Percentiles rank a stretch among this genome's conserved stretches.
phyloP scores from a whole-genome alignment of 2,113 vertebrate species.

The Lasiurus borealis region DNA sequence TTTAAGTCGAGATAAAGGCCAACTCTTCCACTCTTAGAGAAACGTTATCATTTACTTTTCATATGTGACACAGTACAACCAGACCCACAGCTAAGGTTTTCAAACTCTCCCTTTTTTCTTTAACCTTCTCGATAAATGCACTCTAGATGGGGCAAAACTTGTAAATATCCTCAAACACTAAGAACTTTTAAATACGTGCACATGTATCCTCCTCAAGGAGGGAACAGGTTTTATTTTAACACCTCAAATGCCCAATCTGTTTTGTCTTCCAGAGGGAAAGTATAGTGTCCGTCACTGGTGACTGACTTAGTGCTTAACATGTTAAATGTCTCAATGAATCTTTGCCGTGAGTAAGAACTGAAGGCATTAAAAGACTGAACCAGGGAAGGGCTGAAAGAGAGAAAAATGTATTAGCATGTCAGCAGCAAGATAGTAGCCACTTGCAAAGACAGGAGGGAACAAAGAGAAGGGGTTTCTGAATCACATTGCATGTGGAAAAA shows the following conservation, averaged over 20 bases:
- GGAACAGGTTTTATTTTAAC: not conserved
- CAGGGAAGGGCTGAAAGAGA: not conserved
- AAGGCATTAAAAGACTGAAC: not conserved
- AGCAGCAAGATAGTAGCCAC: not conserved
- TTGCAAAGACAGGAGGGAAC: not conserved
- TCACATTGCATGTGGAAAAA: not conserved
- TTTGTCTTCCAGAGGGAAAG: too few relatives aligned
- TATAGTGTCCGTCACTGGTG: too few relatives aligned
- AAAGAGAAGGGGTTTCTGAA: not conserved
- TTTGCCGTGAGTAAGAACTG: not conserved
- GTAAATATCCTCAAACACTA: not conserved
- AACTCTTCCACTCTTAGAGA: not conserved
- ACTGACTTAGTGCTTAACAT: too few relatives aligned
- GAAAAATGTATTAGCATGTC: not conserved
- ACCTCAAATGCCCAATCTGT: too few relatives aligned
- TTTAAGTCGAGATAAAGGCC: constrained; percentile 5
- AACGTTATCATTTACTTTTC: not conserved
- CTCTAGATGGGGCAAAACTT: not conserved
- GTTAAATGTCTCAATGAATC: not conserved
- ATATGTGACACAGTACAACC: not conserved
- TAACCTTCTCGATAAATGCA: not conserved
- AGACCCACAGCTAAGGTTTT: not conserved
- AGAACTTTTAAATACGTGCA: not conserved
- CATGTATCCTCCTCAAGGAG: not conserved
- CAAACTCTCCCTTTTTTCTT: not conserved